Conservation (phyloP, 1,140 invertebrate species). For the Onthophagus taurus region DNA sequence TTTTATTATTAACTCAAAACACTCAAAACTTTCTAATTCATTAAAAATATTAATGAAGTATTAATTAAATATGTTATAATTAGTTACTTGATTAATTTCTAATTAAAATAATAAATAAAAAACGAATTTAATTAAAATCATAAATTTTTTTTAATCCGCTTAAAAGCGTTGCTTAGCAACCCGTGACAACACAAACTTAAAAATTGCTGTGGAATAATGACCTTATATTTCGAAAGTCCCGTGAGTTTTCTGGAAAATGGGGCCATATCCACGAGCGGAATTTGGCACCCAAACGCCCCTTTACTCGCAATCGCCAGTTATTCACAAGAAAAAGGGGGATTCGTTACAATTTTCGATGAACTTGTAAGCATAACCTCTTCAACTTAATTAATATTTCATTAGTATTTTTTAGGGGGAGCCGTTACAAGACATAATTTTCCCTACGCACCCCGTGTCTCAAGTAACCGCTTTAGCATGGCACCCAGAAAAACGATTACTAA, state of each 20-base stretch:
- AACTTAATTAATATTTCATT: constrained; percentile 14
- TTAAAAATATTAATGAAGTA: too few relatives aligned
- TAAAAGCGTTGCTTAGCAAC: too few relatives aligned
- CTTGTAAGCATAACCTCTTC: constrained; percentile 46
- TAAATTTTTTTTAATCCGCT: too few relatives aligned
- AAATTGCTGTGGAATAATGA: constrained; percentile 44
- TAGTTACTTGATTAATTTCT: too few relatives aligned
- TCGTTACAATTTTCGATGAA: constrained; percentile 81
- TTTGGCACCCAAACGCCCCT: constrained; percentile 71
- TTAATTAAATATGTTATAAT: too few relatives aligned
- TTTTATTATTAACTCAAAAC: too few relatives aligned
- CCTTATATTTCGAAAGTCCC: constrained; percentile 66
- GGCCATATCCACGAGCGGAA: constrained; percentile 62
- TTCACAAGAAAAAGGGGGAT: constrained; percentile 78
- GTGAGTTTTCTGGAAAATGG: constrained; percentile 57
- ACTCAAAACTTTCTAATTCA: too few relatives aligned
- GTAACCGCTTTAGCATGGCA: constrained; percentile 82
- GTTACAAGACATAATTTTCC: constrained; percentile 67
- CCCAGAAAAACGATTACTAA: constrained; percentile 69
- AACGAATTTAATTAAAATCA: too few relatives aligned
- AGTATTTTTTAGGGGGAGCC: constrained; percentile 58
- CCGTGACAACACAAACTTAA: too few relatives aligned
- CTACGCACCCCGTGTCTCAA: constrained; percentile 61
- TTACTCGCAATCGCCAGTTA: constrained; percentile 77
- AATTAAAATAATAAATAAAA: too few relatives aligned